Conservation (phyloP, 1,140 invertebrate species). For the Maconellicoccus hirsutus region DNA sequence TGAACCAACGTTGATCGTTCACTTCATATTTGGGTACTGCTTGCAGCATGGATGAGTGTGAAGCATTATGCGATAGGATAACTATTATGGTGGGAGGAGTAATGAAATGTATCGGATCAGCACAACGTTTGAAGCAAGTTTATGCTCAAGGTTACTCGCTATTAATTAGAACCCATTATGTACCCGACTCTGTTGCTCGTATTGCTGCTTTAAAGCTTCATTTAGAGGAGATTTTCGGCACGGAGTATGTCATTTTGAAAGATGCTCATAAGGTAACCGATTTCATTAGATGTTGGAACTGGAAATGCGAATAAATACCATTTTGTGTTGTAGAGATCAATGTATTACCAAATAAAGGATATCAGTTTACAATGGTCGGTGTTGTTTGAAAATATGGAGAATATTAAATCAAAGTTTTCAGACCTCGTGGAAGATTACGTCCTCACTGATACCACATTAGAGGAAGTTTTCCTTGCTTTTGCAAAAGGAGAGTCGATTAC, state of each 20-base stretch:
- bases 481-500: constrained; percentile 26
- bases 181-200: not conserved
- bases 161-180: constrained; percentile 33
- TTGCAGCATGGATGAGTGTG: constrained; percentile 43
- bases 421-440: constrained; percentile 43
- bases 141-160: constrained; percentile 39
- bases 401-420: constrained; percentile 32
- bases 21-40: too few relatives aligned
- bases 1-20: too few relatives aligned
- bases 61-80: constrained; percentile 69
- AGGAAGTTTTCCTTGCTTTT: constrained; percentile 43
- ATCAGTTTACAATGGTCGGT: constrained; percentile 36
- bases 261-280: constrained; percentile 30
- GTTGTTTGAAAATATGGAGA: constrained; percentile 45
- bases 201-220: constrained; percentile 2
- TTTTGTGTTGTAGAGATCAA: constrained; percentile 37
- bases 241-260: constrained; percentile 25
- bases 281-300: too few relatives aligned
- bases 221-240: constrained; percentile 22
- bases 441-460: constrained; percentile 49
- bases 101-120: constrained; percentile 37
- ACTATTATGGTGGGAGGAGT: constrained; percentile 81
- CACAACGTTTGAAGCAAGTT: constrained; percentile 38
- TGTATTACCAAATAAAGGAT: constrained; percentile 42
- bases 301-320: too few relatives aligned